These are phyloP conservation scores for Anoplopoma fimbria DNA, from an alignment of 2,113 vertebrate genomes.

Conservation along the genomic window DNA sequence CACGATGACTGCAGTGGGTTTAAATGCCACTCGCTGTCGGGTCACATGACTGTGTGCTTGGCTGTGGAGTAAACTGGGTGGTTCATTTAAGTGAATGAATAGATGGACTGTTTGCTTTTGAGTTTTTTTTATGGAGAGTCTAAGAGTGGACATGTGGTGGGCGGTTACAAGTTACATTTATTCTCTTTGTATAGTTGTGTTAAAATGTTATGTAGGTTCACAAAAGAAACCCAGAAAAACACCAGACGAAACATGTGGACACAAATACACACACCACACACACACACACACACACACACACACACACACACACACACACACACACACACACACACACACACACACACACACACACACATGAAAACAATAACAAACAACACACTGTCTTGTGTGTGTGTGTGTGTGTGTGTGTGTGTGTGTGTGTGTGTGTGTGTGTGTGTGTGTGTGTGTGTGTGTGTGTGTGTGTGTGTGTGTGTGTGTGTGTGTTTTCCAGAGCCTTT, in stretches of 20 bases:
- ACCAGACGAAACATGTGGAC: not conserved
- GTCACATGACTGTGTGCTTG: not conserved
- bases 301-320: not conserved
- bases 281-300: not conserved
- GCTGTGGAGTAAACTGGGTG: not conserved
- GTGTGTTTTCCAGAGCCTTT: slow-evolving; percentile 15
- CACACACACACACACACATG: not conserved
- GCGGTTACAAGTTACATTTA: not conserved
- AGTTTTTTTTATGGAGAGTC: slow-evolving; percentile 1
- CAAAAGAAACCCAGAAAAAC: not conserved
- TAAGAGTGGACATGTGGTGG: not conserved
- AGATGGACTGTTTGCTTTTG: slow-evolving; percentile 26
- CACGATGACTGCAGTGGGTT: not conserved
- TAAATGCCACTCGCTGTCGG: slow-evolving; percentile 7
- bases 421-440: slow-evolving; percentile 1
- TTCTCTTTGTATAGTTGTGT: not conserved
- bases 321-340: not conserved
- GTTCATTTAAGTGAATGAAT: slow-evolving; percentile 20
- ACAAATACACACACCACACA: too few species aligned
- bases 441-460: slow-evolving; percentile 14
- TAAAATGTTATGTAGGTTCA: not conserved
- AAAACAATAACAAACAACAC: slow-evolving; percentile 21
- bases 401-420: slow-evolving; percentile 10
- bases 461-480: not conserved
- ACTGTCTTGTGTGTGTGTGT: not conserved